A percentile compares a stretch with the other conserved stretches of the same genome.
Conservation (phyloP, 2,888 invertebrate species). For the Anodontia alba region DNA sequence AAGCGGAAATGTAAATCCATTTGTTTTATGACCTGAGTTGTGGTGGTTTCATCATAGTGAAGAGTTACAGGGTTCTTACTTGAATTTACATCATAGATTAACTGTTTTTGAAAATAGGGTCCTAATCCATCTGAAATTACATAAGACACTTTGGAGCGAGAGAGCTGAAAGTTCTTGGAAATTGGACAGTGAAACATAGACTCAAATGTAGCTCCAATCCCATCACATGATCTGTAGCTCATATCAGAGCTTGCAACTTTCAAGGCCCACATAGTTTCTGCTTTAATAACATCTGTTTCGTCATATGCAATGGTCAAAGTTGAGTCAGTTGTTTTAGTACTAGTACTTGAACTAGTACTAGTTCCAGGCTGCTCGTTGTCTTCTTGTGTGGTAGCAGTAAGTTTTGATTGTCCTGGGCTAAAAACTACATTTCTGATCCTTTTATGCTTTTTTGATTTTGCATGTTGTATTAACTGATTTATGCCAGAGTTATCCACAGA, state of each 20-base stretch:
- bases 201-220: slow-evolving; percentile 26
- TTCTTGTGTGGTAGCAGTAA: not conserved
- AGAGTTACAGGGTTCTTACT: too few relatives aligned
- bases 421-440: not conserved
- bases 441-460: not conserved
- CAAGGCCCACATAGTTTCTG: slow-evolving; percentile 35
- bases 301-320: not conserved
- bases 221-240: slow-evolving; percentile 41
- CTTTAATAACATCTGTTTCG: not conserved
- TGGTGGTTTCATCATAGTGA: too few relatives aligned
- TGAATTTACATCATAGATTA: too few relatives aligned
- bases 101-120: slow-evolving; percentile 42
- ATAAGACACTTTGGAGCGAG: slow-evolving; percentile 51
- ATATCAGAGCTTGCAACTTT: slow-evolving; percentile 39
- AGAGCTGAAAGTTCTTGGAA: slow-evolving; percentile 43
- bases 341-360: too few relatives aligned
- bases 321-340: not conserved
- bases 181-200: slow-evolving; percentile 44
- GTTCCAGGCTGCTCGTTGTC: slow-evolving; percentile 1
- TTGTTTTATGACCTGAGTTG: too few relatives aligned
- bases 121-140: slow-evolving; percentile 56
- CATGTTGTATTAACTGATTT: slow-evolving; percentile 7
- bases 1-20: too few relatives aligned
- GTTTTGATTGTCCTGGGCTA: slow-evolving; percentile 10
- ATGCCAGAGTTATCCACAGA: slow-evolving; percentile 2